These are phyloP conservation scores for Lepeophtheirus nordmannii DNA, from an alignment of 2,888 invertebrate genomes.

Conservation along the genomic window DNA sequence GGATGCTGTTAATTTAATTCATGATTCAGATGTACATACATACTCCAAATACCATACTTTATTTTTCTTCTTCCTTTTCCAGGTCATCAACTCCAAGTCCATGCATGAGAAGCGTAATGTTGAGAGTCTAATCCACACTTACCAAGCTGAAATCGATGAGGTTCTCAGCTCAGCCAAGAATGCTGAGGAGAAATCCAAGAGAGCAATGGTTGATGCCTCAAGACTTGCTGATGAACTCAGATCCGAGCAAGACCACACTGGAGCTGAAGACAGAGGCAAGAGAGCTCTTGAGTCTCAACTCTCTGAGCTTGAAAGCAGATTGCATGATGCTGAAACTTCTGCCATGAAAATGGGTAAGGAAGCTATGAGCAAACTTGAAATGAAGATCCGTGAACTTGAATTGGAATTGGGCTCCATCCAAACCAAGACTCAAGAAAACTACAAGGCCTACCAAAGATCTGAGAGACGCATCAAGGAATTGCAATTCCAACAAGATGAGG, in stretches of 20 bases:
- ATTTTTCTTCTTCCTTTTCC: neutral
- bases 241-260: constrained; percentile 28
- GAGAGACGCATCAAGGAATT: constrained; percentile 31
- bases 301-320: constrained; percentile 32
- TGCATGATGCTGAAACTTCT: constrained; percentile 40
- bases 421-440: constrained; percentile 37
- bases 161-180: constrained; percentile 95
- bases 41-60: too few relatives aligned
- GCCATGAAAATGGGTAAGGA: constrained; percentile 36
- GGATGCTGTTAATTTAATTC: constrained; percentile 91
- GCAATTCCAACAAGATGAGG: constrained; percentile 30
- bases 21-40: too few relatives aligned
- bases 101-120: constrained; percentile 10
- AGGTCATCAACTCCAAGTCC: constrained; percentile 16
- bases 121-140: constrained; percentile 89
- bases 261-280: constrained; percentile 17
- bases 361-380: constrained; percentile 43
- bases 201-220: constrained; percentile 90
- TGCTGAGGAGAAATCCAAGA: constrained; percentile 96
- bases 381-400: constrained; percentile 35
- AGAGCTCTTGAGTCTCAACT: constrained; percentile 24
- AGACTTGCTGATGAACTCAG: constrained; percentile 26
- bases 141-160: constrained; percentile 96
- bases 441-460: constrained; percentile 41
- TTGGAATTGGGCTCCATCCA: constrained; percentile 42